Percentiles rank a stretch among this genome's conserved stretches.
Conservation (phyloP, 2,113 vertebrate genomes). For the Scatophagus argus region DNA sequence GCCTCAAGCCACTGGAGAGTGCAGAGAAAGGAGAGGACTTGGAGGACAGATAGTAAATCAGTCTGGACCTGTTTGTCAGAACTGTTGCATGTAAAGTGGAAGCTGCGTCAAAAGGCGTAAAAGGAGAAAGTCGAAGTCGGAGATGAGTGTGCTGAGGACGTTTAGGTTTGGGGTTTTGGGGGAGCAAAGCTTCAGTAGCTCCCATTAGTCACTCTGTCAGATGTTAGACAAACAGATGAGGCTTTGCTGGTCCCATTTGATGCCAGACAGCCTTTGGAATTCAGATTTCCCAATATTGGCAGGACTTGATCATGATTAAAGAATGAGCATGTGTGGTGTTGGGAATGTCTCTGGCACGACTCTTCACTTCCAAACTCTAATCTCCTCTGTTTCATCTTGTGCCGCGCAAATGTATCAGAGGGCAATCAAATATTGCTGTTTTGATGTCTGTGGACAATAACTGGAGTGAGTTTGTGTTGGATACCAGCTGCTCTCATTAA, state of each 20-base stretch:
- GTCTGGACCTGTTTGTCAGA: conserved; percentile 40
- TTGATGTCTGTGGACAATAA: conserved; percentile 41
- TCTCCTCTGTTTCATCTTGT: conserved; percentile 61
- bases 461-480: conserved; percentile 25
- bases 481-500: conserved; percentile 58
- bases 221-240: conserved; percentile 42
- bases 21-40: conserved; percentile 42
- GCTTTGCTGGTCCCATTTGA: conserved; percentile 54
- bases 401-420: conserved; percentile 49
- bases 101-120: conserved; percentile 22
- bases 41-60: conserved; percentile 54
- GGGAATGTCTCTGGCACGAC: conserved; percentile 54
- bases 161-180: conserved; percentile 48
- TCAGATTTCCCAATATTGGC: conserved; percentile 70
- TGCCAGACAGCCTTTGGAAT: conserved; percentile 65
- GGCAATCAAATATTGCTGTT: conserved; percentile 49
- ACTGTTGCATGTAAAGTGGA: conserved; percentile 13
- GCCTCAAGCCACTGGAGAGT: conserved; percentile 44
- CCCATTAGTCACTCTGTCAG: conserved; percentile 69
- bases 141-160: neutral
- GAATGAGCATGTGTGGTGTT: conserved; percentile 72
- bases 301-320: conserved; percentile 75
- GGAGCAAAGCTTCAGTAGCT: conserved; percentile 44
- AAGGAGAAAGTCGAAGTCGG: neutral
- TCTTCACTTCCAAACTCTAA: conserved; percentile 47